A percentile compares a stretch with the other conserved stretches of the same genome.
These are phyloP conservation scores for Nemotelus pantherinus DNA, from an alignment of 2,888 invertebrate genomes.

Conservation along the genomic window DNA sequence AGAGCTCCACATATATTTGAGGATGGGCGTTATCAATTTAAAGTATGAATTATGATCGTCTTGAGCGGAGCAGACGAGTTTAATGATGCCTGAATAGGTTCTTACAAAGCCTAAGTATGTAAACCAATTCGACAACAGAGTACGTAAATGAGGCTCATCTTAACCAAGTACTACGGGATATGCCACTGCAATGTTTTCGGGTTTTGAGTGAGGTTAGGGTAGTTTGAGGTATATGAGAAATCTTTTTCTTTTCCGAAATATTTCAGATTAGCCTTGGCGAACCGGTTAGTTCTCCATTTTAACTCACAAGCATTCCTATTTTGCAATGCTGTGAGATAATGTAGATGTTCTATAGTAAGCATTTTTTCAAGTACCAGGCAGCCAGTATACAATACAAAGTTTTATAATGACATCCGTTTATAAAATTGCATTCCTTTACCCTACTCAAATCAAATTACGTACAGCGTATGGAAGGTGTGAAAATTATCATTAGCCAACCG, in stretches of 20 bases:
- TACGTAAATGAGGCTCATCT: conserved; percentile 15
- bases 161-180: neutral
- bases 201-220: too few relatives aligned
- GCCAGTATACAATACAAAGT: too few relatives aligned
- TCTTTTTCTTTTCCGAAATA: too few relatives aligned
- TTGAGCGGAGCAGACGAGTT: conserved; percentile 28
- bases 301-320: too few relatives aligned
- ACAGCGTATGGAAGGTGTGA: conserved; percentile 20
- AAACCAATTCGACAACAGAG: neutral
- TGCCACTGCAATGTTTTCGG: neutral
- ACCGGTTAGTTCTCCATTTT: too few relatives aligned
- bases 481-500: conserved; percentile 23
- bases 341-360: too few relatives aligned
- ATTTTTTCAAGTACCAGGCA: too few relatives aligned
- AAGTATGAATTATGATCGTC: conserved; percentile 47
- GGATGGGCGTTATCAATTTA: conserved; percentile 49
- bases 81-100: conserved; percentile 21
- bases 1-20: conserved; percentile 40
- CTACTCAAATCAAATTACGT: neutral
- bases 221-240: too few relatives aligned
- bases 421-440: neutral
- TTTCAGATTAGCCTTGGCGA: too few relatives aligned
- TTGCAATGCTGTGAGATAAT: too few relatives aligned
- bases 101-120: neutral
- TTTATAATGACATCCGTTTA: too few relatives aligned